Base-by-base conservation (phyloP, 2,888 invertebrate species). In the Tenthredo notha region DNA sequence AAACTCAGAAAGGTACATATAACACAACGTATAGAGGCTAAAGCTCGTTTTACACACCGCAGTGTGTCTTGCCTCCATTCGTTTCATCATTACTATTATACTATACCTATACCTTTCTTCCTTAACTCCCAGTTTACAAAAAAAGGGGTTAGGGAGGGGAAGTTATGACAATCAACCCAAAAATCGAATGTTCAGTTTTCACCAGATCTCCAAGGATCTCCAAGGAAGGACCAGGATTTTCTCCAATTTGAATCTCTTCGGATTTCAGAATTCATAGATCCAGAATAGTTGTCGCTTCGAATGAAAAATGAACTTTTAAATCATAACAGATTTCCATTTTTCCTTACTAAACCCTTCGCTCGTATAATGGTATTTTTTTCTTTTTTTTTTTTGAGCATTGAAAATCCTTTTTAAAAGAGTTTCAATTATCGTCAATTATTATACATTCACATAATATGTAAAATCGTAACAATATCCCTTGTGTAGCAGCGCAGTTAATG, bases 1-100 rank as follows among this genome's bases (percentile, higher is more conserved):
- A 91, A 90, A 87, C 58, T 61, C 40, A 21, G 61, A 40, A 80
- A 37, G 80, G 61, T 61, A 58, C 77, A 25, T 33, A 67, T 33
- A 61, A 61, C 61, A 25, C 33, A 18, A 67, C 67, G 33, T 33
- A 29, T 33, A 33, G 67, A 33, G 67, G 33, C 67, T 67, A 18
- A 67, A 33, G 33, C 67, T 33, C 67, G 33, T 67, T 33, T 67
- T 33, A 67, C 67, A 67, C 67, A 67, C 67, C 33, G 67, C 12
- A 25, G 67, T 67, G 15, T 33, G 29, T 15, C 29, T 33, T 67
- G 25, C 25, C 25, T 61, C 21, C n/a, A 6, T 54, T 54, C 54
- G 54, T 54, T 61, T 61, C 61, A 25, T 61, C 61, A 2, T 25
- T 61, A 3, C 61, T 12, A 58, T 58, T 54, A 37, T 15, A 54